A percentile compares a stretch with the other conserved stretches of the same genome.
These are phyloP conservation scores for Neogobius melanostomus DNA, from an alignment of 2,113 vertebrate genomes.

Conservation along the genomic window DNA sequence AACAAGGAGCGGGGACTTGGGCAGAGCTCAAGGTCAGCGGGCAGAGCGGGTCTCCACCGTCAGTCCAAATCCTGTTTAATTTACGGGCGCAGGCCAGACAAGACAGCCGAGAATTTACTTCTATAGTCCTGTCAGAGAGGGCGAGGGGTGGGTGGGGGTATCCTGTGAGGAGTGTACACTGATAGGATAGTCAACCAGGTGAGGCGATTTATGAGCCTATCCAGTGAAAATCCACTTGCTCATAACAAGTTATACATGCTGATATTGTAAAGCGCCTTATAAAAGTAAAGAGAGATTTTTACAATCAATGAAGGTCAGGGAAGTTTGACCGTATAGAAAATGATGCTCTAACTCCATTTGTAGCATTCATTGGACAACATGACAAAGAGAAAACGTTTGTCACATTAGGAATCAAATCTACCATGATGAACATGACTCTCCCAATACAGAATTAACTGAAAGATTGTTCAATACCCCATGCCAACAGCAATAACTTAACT, in stretches of 20 bases:
- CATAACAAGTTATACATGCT: slow-evolving; percentile 27
- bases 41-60: slow-evolving; percentile 42
- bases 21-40: slow-evolving; percentile 68
- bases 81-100: slow-evolving; percentile 69
- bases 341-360: neutral
- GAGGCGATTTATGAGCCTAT: slow-evolving; percentile 61
- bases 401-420: too few species aligned
- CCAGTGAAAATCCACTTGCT: slow-evolving; percentile 36
- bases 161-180: slow-evolving; percentile 28
- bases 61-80: slow-evolving; percentile 68
- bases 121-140: slow-evolving; percentile 52
- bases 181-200: slow-evolving; percentile 44
- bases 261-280: slow-evolving; percentile 36
- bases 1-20: slow-evolving; percentile 50
- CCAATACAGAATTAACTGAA: too few species aligned
- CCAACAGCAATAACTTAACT: too few species aligned
- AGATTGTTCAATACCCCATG: too few species aligned
- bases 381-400: too few species aligned
- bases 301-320: slow-evolving; percentile 23
- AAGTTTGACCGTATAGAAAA: neutral
- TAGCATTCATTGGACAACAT: too few species aligned
- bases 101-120: slow-evolving; percentile 74
- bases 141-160: slow-evolving; percentile 2
- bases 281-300: slow-evolving; percentile 1
- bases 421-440: too few species aligned